A percentile compares a stretch with the other conserved stretches of the same genome.
Conservation (phyloP, 2,797 vertebrate species). For the Decapterus maruadsi region DNA sequence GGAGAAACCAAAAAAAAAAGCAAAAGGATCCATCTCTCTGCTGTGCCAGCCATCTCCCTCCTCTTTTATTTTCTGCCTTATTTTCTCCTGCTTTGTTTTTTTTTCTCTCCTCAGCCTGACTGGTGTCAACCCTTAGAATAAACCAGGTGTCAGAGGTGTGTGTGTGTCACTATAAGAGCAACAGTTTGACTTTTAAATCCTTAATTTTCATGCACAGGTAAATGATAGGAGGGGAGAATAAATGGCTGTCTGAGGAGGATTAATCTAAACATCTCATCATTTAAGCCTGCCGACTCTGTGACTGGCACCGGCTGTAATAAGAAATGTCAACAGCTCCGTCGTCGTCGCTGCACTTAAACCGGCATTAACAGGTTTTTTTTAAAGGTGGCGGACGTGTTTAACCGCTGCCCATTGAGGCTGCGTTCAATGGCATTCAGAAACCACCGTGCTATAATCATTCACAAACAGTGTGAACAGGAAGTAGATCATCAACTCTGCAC, state of each 20-base stretch:
- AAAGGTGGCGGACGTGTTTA: too few species aligned
- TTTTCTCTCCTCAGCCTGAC: constrained; percentile 21
- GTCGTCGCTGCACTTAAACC: neutral
- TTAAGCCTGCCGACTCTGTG: neutral
- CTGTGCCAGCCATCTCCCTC: constrained; percentile 31
- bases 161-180: constrained; percentile 21
- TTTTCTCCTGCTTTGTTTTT: constrained; percentile 18
- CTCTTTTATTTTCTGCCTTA: constrained; percentile 26
- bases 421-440: too few species aligned
- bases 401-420: too few species aligned
- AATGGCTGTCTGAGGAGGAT: neutral
- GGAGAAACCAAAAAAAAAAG: neutral
- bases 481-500: too few species aligned
- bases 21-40: constrained; percentile 25
- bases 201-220: too few species aligned
- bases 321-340: too few species aligned
- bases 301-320: neutral
- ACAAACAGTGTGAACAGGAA: too few species aligned
- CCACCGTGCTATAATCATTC: too few species aligned
- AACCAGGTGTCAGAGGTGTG: constrained; percentile 39
- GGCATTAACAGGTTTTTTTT: too few species aligned
- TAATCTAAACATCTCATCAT: neutral
- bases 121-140: constrained; percentile 46
- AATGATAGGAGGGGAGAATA: neutral
- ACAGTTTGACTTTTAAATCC: constrained; percentile 28